phyloP scores from a whole-genome alignment of 2,113 vertebrate genomes.

The Casuarius casuarius region DNA sequence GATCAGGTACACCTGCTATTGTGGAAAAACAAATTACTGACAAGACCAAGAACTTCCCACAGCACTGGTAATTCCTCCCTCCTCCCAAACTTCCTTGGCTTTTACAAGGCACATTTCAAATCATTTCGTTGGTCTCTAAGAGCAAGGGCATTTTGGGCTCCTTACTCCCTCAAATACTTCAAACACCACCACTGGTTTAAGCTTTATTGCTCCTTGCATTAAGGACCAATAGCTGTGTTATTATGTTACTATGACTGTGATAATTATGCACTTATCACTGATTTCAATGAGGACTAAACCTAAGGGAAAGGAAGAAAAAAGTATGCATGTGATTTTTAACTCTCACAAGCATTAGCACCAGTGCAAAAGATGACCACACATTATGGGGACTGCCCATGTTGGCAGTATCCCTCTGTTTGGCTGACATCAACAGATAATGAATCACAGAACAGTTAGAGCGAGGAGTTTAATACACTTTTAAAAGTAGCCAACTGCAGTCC shows the following conservation, averaged over 20 bases:
- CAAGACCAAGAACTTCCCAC: neutral
- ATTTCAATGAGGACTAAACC: neutral
- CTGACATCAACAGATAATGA: neutral
- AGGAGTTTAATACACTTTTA: neutral
- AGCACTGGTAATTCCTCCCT: neutral
- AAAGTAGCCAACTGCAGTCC: neutral
- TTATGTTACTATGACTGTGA: neutral
- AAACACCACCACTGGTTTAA: neutral
- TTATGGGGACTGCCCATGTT: no score
- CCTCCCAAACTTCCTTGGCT: neutral
- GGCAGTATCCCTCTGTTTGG: neutral
- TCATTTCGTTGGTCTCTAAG: neutral
- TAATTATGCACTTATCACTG: neutral
- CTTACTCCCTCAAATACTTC: neutral
- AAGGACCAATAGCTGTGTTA: neutral
- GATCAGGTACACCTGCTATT: neutral
- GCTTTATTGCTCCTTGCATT: neutral
- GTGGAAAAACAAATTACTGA: neutral
- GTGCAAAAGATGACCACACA: neutral
- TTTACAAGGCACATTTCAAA: neutral
- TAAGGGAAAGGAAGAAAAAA: neutral
- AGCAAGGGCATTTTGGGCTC: neutral
- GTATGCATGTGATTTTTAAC: neutral
- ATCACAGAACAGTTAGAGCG: neutral
- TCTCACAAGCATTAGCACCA: neutral